Percentiles rank a stretch among this genome's conserved stretches.
Conservation (phyloP, 2,888 invertebrate genomes). For the Eupsilia transversa region DNA sequence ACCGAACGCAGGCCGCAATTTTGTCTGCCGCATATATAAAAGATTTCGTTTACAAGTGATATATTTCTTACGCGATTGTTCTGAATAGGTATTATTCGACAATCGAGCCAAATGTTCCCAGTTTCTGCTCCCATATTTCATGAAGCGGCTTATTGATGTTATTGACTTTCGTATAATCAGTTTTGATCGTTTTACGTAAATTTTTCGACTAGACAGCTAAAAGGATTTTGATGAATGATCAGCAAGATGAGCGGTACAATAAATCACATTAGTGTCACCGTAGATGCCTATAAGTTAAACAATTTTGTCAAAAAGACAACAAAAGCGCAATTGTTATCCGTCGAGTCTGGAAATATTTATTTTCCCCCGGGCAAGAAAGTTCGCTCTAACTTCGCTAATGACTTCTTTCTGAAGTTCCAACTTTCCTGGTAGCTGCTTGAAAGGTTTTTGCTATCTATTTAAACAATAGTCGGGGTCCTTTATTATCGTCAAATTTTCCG, state of each 20-base stretch:
- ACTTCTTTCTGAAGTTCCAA: conserved; percentile 86
- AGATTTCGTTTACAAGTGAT: conserved; percentile 56
- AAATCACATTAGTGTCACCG: conserved; percentile 69
- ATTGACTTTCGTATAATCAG: conserved; percentile 52
- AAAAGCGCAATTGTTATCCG: conserved; percentile 82
- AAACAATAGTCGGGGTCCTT: conserved; percentile 81
- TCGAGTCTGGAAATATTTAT: conserved; percentile 86
- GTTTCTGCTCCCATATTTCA: conserved; percentile 47
- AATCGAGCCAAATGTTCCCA: conserved; percentile 37
- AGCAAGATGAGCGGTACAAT: conserved; percentile 50
- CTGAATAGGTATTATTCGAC: conserved; percentile 51
- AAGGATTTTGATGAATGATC: conserved; percentile 60
- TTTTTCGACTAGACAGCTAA: conserved; percentile 40
- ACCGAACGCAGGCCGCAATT: conserved; percentile 66
- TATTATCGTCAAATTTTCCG: conserved; percentile 78
- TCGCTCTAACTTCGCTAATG: conserved; percentile 86
- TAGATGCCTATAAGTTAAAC: conserved; percentile 72
- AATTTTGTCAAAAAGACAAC: conserved; percentile 78
- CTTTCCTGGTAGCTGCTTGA: conserved; percentile 81
- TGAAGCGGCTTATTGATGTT: conserved; percentile 50
- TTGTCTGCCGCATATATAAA: conserved; percentile 60
- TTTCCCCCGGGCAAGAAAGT: conserved; percentile 81
- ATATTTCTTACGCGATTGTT: conserved; percentile 58
- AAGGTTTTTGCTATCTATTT: conserved; percentile 84
- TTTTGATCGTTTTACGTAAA: conserved; percentile 32